Conservation (phyloP, 2,888 invertebrate species). For the Cheilosia vulpina region DNA sequence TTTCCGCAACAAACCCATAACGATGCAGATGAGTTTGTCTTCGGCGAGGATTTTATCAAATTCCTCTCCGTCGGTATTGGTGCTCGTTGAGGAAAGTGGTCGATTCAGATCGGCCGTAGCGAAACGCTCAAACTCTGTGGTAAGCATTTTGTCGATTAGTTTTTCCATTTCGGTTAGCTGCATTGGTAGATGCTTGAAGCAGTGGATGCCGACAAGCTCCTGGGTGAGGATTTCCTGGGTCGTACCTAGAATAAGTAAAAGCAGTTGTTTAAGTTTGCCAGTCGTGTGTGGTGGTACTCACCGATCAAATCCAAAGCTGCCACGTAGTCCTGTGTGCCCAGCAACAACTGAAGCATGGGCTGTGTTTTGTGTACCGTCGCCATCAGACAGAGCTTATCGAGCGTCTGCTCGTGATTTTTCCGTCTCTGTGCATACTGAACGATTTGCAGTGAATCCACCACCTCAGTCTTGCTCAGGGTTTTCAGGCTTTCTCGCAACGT, state of each 20-base stretch:
- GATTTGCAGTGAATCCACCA: constrained; percentile 91
- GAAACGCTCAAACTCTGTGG: constrained; percentile 96
- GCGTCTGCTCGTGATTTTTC: constrained; percentile 87
- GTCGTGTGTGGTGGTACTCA: constrained; percentile 1
- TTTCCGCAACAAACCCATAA: constrained; percentile 94
- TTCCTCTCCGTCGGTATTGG: constrained; percentile 77
- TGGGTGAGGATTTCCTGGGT: constrained; percentile 96
- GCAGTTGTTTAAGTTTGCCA: background rate
- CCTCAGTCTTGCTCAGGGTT: constrained; percentile 90
- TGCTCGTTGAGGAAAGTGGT: constrained; percentile 86
- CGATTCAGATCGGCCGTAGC: constrained; percentile 96
- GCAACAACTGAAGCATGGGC: constrained; percentile 96
- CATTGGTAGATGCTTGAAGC: constrained; percentile 97
- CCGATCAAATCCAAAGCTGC: constrained; percentile 98
- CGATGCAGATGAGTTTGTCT: constrained; percentile 94
- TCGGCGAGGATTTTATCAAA: constrained; percentile 87
- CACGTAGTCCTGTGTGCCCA: constrained; percentile 98
- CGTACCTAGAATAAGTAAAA: constrained; percentile 84
- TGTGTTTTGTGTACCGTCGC: constrained; percentile 98
- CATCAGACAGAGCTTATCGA: constrained; percentile 94
- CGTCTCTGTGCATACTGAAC: constrained; percentile 88
- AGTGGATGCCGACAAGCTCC: constrained; percentile 95
- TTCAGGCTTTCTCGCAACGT: constrained; percentile 90
- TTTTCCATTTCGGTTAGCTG: constrained; percentile 98
- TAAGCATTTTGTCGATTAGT: constrained; percentile 98